Evolutionary conservation across 2,797 vertebrate genomes (phyloP).

Genomic region (Bradypodion ventrale): DNA sequence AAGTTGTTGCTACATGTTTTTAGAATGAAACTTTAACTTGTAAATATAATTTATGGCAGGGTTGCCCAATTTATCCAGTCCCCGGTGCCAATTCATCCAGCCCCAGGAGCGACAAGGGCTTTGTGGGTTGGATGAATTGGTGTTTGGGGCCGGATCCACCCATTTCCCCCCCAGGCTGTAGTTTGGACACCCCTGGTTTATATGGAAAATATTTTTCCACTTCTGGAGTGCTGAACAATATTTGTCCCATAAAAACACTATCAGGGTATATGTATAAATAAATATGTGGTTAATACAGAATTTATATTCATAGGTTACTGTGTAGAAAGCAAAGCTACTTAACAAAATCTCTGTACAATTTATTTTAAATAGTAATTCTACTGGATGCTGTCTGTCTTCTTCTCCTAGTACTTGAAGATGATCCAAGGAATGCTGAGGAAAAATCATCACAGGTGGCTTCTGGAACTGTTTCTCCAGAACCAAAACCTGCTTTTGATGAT

Average conservation of each 20-base stretch:
- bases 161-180: too few relatives aligned
- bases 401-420: slow-evolving; percentile 61
- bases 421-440: slow-evolving; percentile 46
- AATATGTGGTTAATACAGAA: background rate
- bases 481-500: slow-evolving; percentile 78
- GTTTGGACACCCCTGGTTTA: too few relatives aligned
- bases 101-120: too few relatives aligned
- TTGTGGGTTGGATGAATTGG: too few relatives aligned
- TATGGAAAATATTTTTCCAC: background rate
- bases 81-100: too few relatives aligned
- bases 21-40: background rate
- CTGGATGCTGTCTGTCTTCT: slow-evolving; percentile 2
- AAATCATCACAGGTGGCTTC: slow-evolving; percentile 60
- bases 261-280: background rate
- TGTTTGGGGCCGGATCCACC: too few relatives aligned
- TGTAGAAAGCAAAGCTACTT: background rate
- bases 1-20: background rate
- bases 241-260: background rate
- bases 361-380: background rate
- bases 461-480: slow-evolving; percentile 59
- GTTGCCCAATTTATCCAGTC: too few relatives aligned
- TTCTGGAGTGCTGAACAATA: background rate
- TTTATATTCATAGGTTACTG: slow-evolving; percentile 20
- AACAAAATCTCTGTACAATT: background rate
- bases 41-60: slow-evolving; percentile 8